Evolutionary conservation across 2,113 vertebrate species (phyloP).

Genomic region (Struthio camelus): DNA sequence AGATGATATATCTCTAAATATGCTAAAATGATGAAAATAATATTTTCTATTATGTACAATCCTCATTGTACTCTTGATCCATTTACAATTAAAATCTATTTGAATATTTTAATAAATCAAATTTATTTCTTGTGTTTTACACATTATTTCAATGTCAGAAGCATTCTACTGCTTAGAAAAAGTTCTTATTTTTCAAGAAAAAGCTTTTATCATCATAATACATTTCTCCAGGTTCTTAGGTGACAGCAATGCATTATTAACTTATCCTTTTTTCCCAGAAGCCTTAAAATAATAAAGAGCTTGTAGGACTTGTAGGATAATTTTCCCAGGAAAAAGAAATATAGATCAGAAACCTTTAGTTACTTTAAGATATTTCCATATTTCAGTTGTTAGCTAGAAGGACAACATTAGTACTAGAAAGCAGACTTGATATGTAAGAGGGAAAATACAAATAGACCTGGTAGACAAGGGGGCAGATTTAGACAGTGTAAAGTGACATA

Average conservation of each 20-base stretch:
- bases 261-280: background rate
- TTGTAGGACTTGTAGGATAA: background rate
- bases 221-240: slow-evolving; percentile 5
- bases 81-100: slow-evolving; percentile 29
- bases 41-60: background rate
- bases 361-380: background rate
- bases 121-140: background rate
- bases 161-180: background rate
- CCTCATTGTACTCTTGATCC: background rate
- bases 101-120: slow-evolving; percentile 10
- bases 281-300: background rate
- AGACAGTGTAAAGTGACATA: background rate
- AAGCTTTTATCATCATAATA: background rate
- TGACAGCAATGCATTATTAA: slow-evolving; percentile 45
- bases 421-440: background rate
- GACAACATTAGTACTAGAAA: background rate
- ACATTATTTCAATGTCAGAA: background rate
- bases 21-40: background rate
- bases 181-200: background rate
- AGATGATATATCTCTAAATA: background rate
- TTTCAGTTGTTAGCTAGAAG: background rate
- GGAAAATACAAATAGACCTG: background rate
- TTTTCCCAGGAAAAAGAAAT: background rate
- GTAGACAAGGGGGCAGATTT: background rate
- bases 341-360: background rate